Evolutionary conservation across 2,113 vertebrate species (phyloP), one percentile per base, ranked within the genome.

Genomic region (Solea solea): DNA sequence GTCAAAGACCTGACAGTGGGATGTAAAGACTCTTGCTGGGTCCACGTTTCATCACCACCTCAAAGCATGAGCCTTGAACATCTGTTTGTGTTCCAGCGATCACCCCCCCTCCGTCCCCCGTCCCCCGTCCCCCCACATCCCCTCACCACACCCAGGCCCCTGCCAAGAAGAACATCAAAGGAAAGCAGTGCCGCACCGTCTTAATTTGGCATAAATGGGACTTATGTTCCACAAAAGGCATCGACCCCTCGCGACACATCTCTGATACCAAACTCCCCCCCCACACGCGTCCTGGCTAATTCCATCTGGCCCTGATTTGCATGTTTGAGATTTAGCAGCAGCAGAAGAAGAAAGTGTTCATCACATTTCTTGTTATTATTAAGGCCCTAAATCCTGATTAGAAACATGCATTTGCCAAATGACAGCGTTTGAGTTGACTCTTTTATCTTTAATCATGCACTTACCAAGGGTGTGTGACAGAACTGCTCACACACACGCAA

Each of bases 191-290:
- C 72, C 57, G 79, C 84, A 74, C 80, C 76, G 66, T 80, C 81
- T 83, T 92, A 89, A 92, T 93, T 92, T 88, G 51, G 90, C 87
- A 91, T 91, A 93, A 93, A 93, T 83, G 86, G 76, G 88, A 90
- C 85, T 93, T 92, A 87, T 90, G 90, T 82, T 92, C 76, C 80
- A 92, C 88, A 90, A 91, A 91, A 89, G 84, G 69, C 66, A 10
- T 84, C 68, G 85, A 92, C 86, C 88, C 87, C 81, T 78, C 41
- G 78, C 73, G 80, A 90, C 87, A 84, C 76, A 61, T 83, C 85
- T 79, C 64, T 86, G 83, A 80, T 84, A 9, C 9, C 44, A 5
- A n/a, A n/a, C n/a, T 21, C 53, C 53, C 84, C 83, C 72, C 74
- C 78, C 71, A 64, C 82, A 59, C 77, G 64, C 76, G 77, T 75